Evolutionary conservation across 1,140 invertebrate genomes (phyloP).

Genomic region (Helicoverpa armigera): DNA sequence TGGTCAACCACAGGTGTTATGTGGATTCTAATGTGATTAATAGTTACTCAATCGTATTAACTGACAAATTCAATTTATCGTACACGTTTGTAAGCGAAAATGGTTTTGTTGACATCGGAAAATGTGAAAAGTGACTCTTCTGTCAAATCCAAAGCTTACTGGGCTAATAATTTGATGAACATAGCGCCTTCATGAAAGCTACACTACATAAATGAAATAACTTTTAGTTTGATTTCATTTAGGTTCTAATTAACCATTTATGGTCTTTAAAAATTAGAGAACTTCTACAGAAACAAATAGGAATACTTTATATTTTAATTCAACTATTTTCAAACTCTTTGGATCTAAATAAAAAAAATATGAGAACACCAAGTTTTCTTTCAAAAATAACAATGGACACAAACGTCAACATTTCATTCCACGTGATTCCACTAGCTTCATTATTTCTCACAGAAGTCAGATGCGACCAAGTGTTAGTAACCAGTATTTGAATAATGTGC

Average conservation of each 20-base stretch:
- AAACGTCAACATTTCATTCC: not conserved
- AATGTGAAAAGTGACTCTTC: not conserved
- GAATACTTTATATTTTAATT: no score
- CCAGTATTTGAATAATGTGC: slow-evolving; percentile 26
- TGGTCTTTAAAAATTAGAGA: no score
- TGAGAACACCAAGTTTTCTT: not conserved
- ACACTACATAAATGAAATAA: no score
- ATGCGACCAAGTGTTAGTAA: not conserved
- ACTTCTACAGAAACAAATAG: no score
- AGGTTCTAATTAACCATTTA: no score
- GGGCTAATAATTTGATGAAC: no score
- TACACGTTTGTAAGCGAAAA: not conserved
- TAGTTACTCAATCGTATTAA: not conserved
- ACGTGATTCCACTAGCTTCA: not conserved
- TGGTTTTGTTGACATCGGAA: not conserved
- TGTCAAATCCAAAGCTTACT: no score
- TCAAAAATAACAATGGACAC: not conserved
- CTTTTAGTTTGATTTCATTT: no score
- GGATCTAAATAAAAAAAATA: not conserved
- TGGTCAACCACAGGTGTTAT: slow-evolving; percentile 24
- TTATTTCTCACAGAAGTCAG: slow-evolving; percentile 13
- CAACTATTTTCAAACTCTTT: not conserved
- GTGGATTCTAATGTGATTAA: slow-evolving; percentile 21
- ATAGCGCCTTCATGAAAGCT: no score
- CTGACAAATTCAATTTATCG: not conserved